These are phyloP conservation scores for Hymenochirus boettgeri DNA, from an alignment of 2,113 vertebrate species.

Conservation along the genomic window DNA sequence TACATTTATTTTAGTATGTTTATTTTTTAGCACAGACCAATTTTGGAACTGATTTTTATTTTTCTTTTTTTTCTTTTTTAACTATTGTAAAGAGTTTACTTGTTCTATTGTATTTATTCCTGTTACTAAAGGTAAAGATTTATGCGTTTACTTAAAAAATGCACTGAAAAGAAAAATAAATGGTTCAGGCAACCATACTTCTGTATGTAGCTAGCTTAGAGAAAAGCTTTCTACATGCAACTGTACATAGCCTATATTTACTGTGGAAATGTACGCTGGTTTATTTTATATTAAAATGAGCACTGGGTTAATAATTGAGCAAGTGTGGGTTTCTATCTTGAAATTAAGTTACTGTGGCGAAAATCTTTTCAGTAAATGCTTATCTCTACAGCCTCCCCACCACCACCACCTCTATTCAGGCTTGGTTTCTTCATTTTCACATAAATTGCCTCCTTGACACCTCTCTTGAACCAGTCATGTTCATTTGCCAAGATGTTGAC, in stretches of 20 bases:
- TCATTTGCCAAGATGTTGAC: too few relatives aligned
- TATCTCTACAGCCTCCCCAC: too few relatives aligned
- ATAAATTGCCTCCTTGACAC: too few relatives aligned
- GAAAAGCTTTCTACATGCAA: constrained; percentile 85
- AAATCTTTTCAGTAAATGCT: too few relatives aligned
- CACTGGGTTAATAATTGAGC: constrained; percentile 69
- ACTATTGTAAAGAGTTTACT: constrained; percentile 56
- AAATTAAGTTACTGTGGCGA: too few relatives aligned
- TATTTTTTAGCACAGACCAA: constrained; percentile 59
- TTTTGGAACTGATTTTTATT: constrained; percentile 53
- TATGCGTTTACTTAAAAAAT: constrained; percentile 65
- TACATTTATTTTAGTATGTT: constrained; percentile 30
- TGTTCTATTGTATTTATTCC: constrained; percentile 74
- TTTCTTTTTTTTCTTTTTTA: constrained; percentile 45
- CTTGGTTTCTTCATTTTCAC: too few relatives aligned
- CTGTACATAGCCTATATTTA: constrained; percentile 84
- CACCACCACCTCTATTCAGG: too few relatives aligned
- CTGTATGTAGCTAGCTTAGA: constrained; percentile 79
- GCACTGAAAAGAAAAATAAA: constrained; percentile 62
- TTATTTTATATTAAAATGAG: constrained; percentile 85
- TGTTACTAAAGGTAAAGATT: constrained; percentile 56
- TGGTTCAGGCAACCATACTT: constrained; percentile 82
- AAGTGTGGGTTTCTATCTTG: too few relatives aligned
- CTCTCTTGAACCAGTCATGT: too few relatives aligned
- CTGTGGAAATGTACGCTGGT: constrained; percentile 76